Conservation (phyloP, 2,113 vertebrate genomes). For the Jaculus jaculus region DNA sequence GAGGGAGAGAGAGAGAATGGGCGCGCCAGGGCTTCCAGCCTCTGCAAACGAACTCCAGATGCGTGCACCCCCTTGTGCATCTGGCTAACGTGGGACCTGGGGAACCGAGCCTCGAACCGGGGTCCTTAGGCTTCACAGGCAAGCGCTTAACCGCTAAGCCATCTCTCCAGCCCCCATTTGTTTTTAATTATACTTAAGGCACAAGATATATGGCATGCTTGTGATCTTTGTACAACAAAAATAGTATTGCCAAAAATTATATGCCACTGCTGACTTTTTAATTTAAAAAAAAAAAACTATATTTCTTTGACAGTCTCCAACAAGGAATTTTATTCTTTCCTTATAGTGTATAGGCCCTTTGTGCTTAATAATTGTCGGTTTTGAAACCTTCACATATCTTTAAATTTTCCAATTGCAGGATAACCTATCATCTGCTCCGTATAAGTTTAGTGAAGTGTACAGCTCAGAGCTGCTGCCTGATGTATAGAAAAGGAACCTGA, state of each 20-base stretch:
- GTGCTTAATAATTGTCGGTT: not conserved
- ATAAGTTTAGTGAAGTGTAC: not conserved
- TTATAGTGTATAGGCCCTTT: not conserved
- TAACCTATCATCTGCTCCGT: not conserved
- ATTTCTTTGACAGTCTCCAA: not conserved
- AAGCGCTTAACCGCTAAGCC: too few species aligned
- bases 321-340: not conserved
- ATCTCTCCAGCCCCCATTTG: too few species aligned
- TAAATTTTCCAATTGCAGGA: not conserved
- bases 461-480: not conserved
- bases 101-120: too few species aligned
- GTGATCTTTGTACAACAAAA: conserved; percentile 9
- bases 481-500: not conserved
- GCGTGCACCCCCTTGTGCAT: too few species aligned
- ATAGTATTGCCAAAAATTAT: conserved; percentile 25
- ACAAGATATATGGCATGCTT: not conserved
- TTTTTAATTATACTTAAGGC: not conserved
- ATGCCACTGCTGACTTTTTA: not conserved
- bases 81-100: too few species aligned
- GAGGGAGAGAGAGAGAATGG: too few species aligned
- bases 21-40: too few species aligned
- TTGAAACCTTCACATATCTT: conserved; percentile 18
- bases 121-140: too few species aligned
- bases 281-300: not conserved
- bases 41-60: too few species aligned